Base-by-base conservation (phyloP, 2,888 invertebrate species). In the Scotopteryx bipunctaria region DNA sequence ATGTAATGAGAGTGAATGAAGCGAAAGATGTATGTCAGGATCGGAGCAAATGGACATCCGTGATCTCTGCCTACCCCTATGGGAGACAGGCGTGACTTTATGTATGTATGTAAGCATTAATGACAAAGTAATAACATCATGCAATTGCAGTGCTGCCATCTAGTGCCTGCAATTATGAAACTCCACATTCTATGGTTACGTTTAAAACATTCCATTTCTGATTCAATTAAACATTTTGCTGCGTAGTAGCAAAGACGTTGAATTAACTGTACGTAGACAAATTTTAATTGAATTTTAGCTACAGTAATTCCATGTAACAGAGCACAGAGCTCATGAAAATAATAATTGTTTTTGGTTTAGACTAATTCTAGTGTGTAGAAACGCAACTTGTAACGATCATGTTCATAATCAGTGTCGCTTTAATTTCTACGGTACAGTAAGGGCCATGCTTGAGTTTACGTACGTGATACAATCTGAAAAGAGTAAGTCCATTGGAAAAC, bases 271-370 rank as follows among this genome's bases (percentile, higher is more conserved):
- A 65, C 73, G 76, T 73, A 76, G 78, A 76, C 77, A 78, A 82
- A 83, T 83, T 83, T 78, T 77, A 86, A 85, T 85, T 81, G 79
- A 83, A 78, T 83, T 87, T 76, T 72, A 75, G 75, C 70, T 76
- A 76, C 77, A 74, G 79, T 81, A 78, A 84, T 83, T 83, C 69
- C 66, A 59, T 64, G 64, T 71, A 69, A 70, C 63, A 55, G 50
- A 66, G 69, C 73, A 76, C 72, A 69, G 68, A 66, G 71, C 72
- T 71, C 72, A 78, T 78, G 80, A 76, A 83, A 81, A 83, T 80
- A 82, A 83, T 85, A 83, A 86, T 85, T 80, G 78, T 77, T 79
- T 82, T 63, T 62, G 57, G 11, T 29, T 27, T 36, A 36, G 35
- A 42, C 29, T 46, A 23, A 36, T 14, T 27, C n/a, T 33, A 6